Percentiles rank a stretch among this genome's conserved stretches.
These are phyloP conservation scores for Falco concolor DNA, from an alignment of 2,797 vertebrate genomes.

Conservation along the genomic window DNA sequence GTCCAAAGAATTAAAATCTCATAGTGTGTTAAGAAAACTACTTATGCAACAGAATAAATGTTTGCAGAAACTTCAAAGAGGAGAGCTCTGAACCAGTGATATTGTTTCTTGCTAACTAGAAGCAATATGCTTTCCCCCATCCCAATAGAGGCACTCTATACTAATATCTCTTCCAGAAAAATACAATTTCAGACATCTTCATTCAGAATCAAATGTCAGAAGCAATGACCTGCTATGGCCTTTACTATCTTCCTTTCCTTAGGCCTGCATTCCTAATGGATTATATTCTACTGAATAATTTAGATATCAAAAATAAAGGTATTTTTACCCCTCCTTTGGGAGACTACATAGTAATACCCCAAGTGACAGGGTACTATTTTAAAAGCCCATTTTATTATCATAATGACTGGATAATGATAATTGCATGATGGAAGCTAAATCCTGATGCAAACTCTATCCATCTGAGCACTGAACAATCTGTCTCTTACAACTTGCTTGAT, in stretches of 20 bases:
- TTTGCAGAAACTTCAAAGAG: constrained; percentile 2
- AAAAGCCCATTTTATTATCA: neutral
- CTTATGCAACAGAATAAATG: neutral
- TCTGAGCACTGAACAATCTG: neutral
- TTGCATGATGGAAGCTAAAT: neutral
- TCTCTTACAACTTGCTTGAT: neutral
- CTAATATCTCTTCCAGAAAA: neutral
- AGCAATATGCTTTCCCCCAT: neutral
- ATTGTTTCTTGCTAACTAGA: constrained; percentile 38
- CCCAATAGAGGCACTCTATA: neutral
- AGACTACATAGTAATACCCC: neutral
- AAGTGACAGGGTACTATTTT: neutral
- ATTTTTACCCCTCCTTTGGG: neutral
- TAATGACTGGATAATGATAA: neutral
- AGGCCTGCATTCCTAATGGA: neutral
- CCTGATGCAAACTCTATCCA: neutral
- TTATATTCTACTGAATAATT: neutral
- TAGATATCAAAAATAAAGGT: neutral
- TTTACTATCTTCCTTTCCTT: neutral
- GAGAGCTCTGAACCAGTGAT: neutral
- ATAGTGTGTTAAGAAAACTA: neutral
- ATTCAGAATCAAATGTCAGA: neutral
- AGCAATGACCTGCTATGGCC: neutral
- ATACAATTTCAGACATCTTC: neutral
- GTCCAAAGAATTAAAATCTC: constrained; percentile 48